Evolutionary conservation across 2,888 invertebrate genomes (phyloP), one percentile per base, ranked within the genome.

Genomic region (Rhamphomyia laevipes): DNA sequence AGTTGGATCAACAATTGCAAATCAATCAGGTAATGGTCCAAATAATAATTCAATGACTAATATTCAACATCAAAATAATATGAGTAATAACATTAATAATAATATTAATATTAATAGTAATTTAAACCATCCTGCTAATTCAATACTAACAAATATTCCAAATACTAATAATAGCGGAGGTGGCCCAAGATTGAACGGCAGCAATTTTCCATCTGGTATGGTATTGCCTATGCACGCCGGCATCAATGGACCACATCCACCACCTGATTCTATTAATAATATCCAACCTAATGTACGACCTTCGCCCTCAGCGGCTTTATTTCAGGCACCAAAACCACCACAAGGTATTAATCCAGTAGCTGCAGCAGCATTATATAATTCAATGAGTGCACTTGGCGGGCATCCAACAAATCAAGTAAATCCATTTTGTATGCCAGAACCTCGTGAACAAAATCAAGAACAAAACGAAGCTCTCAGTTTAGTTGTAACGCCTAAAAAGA

Each of bases 401-500:
- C 51, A 48, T 42, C 52, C 58, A 7, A 69, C 72, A 54, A 70
- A 65, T 55, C 59, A 60, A 51, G 54, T 62, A 35, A 66, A 65
- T 56, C 77, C 77, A 17, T 80, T 79, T 64, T 78, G 77, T 61
- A 71, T 78, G 72, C 74, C 77, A 64, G 81, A 74, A 57, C 70
- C 73, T 49, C 62, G 81, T 58, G 77, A 84, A 73, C 65, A 77
- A 61, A 82, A 84, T 64, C 83, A 87, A 40, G 92, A 92, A 67
- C 91, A 92, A 69, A 90, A 90, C 69, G 94, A 94, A 68, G 93
- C 95, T 4, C 80, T 96, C 50, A 92, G 93, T 66, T 77, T 95
- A 61, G 94, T 96, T 51, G 92, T 95, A 58, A 88, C 90, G 43
- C 90, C 91, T 3, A 94, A 94, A 73, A 95, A 94, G 77, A 95